These are phyloP conservation scores for Philaenus spumarius DNA, from an alignment of 1,140 invertebrate species.

Conservation along the genomic window DNA sequence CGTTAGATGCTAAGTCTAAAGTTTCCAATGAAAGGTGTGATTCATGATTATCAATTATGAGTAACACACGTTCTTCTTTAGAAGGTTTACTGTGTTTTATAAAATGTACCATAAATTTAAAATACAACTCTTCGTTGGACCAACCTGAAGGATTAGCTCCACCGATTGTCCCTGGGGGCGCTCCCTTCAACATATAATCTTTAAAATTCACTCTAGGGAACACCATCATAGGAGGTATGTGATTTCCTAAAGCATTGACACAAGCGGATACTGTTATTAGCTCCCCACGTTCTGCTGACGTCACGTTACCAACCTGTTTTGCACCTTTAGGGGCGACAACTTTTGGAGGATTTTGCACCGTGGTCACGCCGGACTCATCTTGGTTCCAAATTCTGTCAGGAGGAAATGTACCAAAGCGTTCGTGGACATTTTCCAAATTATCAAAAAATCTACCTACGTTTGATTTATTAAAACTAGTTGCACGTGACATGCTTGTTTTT, in stretches of 20 bases:
- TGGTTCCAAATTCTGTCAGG: conserved; percentile 39
- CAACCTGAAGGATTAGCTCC: conserved; percentile 19
- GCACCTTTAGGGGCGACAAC: conserved; percentile 36
- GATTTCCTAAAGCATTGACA: conserved; percentile 36
- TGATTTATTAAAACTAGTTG: conserved; percentile 21
- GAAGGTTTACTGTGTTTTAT: conserved; percentile 6
- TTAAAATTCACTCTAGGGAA: conserved; percentile 36
- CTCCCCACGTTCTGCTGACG: conserved; percentile 36
- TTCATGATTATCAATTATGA: conserved; percentile 22
- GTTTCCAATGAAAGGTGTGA: background rate
- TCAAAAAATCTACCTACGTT: conserved; percentile 32
- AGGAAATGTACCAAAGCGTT: conserved; percentile 28
- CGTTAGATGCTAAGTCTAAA: conserved; percentile 17
- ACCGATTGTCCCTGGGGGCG: conserved; percentile 14
- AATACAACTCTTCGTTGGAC: conserved; percentile 14
- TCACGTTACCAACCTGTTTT: conserved; percentile 37
- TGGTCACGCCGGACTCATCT: conserved; percentile 39
- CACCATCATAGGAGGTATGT: conserved; percentile 37
- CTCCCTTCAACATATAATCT: conserved; percentile 29
- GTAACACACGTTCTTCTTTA: conserved; percentile 17
- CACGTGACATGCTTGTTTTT: conserved; percentile 13
- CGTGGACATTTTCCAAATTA: too few relatives aligned
- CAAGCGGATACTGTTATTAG: conserved; percentile 39
- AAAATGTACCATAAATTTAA: conserved; percentile 12
- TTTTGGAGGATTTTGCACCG: conserved; percentile 35